A percentile compares a stretch with the other conserved stretches of the same genome.
Conservation (phyloP, 2,113 vertebrate species). For the Pelobates fuscus region DNA sequence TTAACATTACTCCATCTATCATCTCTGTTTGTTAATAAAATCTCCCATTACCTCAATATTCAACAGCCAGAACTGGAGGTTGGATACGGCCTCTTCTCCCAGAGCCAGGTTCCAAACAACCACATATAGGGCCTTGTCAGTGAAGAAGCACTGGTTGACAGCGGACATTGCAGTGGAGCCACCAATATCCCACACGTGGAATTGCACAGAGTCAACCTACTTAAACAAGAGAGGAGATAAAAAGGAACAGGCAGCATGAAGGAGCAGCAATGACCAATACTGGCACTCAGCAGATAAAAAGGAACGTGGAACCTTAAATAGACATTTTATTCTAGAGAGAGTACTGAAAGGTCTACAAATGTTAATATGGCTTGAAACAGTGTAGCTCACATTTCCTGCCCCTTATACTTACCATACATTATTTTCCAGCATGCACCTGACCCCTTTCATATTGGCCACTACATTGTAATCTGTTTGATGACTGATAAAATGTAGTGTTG, state of each 20-base stretch:
- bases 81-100: slow-evolving; percentile 92
- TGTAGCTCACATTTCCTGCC: too few relatives aligned
- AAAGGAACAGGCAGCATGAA: neutral
- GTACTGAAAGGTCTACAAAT: too few relatives aligned
- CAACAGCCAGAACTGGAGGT: slow-evolving; percentile 93
- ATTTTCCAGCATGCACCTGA: too few relatives aligned
- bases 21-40: neutral
- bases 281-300: neutral
- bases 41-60: slow-evolving; percentile 85
- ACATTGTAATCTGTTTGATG: too few relatives aligned
- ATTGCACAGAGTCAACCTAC: slow-evolving; percentile 87
- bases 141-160: slow-evolving; percentile 98
- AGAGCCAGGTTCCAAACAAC: slow-evolving; percentile 97
- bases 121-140: slow-evolving; percentile 92
- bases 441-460: too few relatives aligned
- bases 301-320: too few relatives aligned
- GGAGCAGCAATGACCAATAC: neutral
- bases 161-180: slow-evolving; percentile 91
- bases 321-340: too few relatives aligned
- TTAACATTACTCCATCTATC: neutral
- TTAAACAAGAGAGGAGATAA: slow-evolving; percentile 54
- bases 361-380: too few relatives aligned
- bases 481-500: too few relatives aligned
- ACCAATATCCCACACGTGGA: slow-evolving; percentile 95
- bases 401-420: too few relatives aligned